Evolutionary conservation across 2,797 vertebrate species (phyloP).

Genomic region (Pelochelys cantorii): DNA sequence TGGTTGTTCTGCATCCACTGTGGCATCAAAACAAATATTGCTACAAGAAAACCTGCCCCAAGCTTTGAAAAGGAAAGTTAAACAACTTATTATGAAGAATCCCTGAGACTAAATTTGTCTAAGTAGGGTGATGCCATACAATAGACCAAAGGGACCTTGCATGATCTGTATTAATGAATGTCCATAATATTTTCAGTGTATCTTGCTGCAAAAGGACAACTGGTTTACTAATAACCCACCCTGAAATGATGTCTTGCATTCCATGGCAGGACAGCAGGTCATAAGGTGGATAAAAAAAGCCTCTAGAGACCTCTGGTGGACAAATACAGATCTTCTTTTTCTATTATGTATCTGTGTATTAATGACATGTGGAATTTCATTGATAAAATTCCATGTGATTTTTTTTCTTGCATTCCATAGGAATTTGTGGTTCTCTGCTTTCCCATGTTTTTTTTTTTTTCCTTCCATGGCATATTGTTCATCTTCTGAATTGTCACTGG

Average conservation of each 20-base stretch:
- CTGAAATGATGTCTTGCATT: rapidly evolving
- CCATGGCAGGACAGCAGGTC: not conserved
- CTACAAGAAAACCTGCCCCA: not conserved
- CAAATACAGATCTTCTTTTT: constrained; percentile 36
- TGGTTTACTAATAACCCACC: not conserved
- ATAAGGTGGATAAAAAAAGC: constrained; percentile 17
- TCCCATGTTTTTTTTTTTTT: not conserved
- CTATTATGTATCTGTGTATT: rapidly evolving
- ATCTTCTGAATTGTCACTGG: not conserved
- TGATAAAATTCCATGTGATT: not conserved
- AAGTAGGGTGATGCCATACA: not conserved
- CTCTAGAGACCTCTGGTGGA: constrained; percentile 76
- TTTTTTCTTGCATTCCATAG: not conserved
- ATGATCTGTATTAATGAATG: not conserved
- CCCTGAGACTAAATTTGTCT: not conserved
- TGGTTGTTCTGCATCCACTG: not conserved
- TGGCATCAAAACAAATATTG: not conserved
- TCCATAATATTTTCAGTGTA: not conserved
- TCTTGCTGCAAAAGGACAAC: not conserved
- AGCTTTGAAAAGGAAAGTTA: not conserved
- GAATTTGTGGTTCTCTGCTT: not conserved
- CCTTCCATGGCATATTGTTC: not conserved
- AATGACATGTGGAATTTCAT: not conserved
- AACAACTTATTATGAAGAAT: not conserved
- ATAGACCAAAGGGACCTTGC: not conserved